phyloP scores from a whole-genome alignment of 1,140 invertebrate genomes.

The Neodiprion virginianus region DNA sequence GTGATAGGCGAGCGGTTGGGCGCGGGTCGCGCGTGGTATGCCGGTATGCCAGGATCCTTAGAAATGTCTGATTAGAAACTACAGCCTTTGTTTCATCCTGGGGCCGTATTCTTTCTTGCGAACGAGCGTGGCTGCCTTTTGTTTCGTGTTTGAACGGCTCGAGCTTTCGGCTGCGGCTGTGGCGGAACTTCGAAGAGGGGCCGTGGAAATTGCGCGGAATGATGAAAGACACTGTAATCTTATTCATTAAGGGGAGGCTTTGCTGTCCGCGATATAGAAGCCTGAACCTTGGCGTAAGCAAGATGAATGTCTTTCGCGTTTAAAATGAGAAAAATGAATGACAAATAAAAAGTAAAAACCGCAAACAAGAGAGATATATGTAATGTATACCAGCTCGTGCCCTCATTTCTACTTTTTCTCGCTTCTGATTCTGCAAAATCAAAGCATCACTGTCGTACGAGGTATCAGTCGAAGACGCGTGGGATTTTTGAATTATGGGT shows the following conservation, averaged over 20 bases:
- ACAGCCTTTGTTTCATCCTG: slow-evolving; percentile 7
- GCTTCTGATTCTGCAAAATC: no score
- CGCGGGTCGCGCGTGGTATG: background rate
- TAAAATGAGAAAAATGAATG: background rate
- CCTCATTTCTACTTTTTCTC: no score
- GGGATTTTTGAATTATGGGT: no score
- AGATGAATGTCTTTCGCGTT: slow-evolving; percentile 5
- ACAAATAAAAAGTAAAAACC: background rate
- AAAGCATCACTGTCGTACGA: no score
- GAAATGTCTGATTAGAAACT: slow-evolving; percentile 17
- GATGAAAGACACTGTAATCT: slow-evolving; percentile 15
- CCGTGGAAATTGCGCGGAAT: slow-evolving; percentile 11
- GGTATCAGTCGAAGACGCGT: no score
- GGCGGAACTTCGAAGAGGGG: background rate
- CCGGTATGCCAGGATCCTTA: background rate
- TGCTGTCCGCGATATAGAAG: background rate
- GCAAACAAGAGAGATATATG: no score
- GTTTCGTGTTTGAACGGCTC: slow-evolving; percentile 9
- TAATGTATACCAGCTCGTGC: no score
- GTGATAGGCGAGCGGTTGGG: background rate
- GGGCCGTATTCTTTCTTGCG: background rate
- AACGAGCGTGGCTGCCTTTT: background rate
- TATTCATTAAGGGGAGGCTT: slow-evolving; percentile 11
- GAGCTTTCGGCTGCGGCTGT: background rate
- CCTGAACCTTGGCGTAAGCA: background rate